Evolutionary conservation across 2,888 invertebrate species (phyloP), one percentile per base, ranked within the genome.

Genomic region (Myopa tessellatipennis): DNA sequence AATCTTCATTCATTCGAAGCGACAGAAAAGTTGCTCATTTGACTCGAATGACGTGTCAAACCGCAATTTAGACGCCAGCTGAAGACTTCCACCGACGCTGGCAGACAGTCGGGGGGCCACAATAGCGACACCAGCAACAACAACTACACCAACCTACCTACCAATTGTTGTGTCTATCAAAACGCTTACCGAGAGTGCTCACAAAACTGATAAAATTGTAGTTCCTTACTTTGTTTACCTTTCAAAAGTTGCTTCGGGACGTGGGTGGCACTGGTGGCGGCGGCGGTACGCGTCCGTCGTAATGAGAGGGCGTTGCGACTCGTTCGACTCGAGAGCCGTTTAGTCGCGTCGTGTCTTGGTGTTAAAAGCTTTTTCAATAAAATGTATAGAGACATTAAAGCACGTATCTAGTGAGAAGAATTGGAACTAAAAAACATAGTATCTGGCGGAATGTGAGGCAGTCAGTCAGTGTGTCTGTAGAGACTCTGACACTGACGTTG

Each of bases 41-140:
- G 82, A 84, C 82, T 82, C 82, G 84, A 83, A 82, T 85, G 81
- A 85, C 85, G 86, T 85, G 85, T 80, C 86, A 84, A 85, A 79
- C 78, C 74, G 85, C 85, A 82, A 85, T 85, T 85, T 84, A 78
- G 69, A 69, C 34, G 68, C 45, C 16, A 67, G 58, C 14, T 36
- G 45, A 74, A 63, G 73, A 45, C 73, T 63, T 63, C 61, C 50
- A 74, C 26, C 73, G 50, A 18, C 38, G 38, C 26, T 68, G 68
- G 38, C 58, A 16, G 45, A 50, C 26, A 8, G 14, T 10, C 18
- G 18, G 34, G 16, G 60, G 34, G 50, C 3, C 5, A 70, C 55
- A 70, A 55, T 14, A 58, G 55, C 26, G 50, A 74, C 34, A 61
- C 45, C 45, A 61, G 45, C 38, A 58, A 72, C 12, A 72, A 60